Percentiles rank a stretch among this genome's conserved stretches.
Conservation (phyloP, 2,888 invertebrate species). For the Xanthia togata region DNA sequence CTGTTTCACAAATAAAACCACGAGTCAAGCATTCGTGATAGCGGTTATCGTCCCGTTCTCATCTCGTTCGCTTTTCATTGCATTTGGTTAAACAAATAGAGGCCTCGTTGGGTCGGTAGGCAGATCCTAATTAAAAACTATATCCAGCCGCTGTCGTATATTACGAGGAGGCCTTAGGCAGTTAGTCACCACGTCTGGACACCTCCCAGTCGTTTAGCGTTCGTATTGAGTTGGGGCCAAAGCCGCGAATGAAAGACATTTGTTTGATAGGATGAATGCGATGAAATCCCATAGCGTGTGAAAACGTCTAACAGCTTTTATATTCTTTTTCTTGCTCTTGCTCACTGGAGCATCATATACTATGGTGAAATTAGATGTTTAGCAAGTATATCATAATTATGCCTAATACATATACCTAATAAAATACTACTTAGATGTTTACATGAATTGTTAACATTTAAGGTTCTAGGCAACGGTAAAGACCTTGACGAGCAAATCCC, state of each 20-base stretch:
- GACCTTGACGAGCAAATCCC: neutral
- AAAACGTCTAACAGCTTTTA: neutral
- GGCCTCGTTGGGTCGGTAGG: slow-evolving; percentile 81
- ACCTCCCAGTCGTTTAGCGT: slow-evolving; percentile 84
- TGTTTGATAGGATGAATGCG: slow-evolving; percentile 58
- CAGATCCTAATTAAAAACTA: slow-evolving; percentile 88
- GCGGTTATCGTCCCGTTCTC: slow-evolving; percentile 80
- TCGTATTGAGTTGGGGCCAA: slow-evolving; percentile 71
- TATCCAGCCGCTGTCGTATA: slow-evolving; percentile 83
- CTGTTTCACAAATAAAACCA: slow-evolving; percentile 83
- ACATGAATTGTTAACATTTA: neutral
- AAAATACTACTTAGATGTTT: neutral
- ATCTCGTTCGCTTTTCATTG: slow-evolving; percentile 79
- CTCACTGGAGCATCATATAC: neutral
- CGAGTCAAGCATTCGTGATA: slow-evolving; percentile 79
- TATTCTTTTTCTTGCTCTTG: too few species aligned
- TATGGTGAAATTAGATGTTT: neutral
- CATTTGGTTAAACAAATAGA: slow-evolving; percentile 87
- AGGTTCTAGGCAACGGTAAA: neutral
- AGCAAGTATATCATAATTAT: neutral
- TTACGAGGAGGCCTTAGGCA: slow-evolving; percentile 82
- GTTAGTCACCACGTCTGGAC: slow-evolving; percentile 81
- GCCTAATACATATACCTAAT: neutral
- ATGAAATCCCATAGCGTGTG: slow-evolving; percentile 34
- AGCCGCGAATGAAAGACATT: slow-evolving; percentile 66